Percentiles rank a stretch among this genome's conserved stretches.
These are phyloP conservation scores for Noturus placidus DNA, from an alignment of 2,113 vertebrate genomes.

Conservation along the genomic window DNA sequence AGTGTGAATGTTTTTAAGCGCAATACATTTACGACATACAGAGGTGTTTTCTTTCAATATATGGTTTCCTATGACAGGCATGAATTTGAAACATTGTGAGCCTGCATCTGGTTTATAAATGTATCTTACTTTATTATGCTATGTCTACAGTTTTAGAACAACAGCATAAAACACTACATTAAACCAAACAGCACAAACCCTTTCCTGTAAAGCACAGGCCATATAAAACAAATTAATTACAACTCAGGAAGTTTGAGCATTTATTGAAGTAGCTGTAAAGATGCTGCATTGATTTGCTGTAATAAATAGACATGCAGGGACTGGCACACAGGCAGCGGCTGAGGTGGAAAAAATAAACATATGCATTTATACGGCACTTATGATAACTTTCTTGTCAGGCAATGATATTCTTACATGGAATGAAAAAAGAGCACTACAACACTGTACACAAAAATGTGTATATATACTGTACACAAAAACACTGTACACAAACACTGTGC, in stretches of 20 bases:
- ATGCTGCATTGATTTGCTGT: conserved; percentile 22
- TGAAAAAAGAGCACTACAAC: neutral
- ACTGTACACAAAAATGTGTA: neutral
- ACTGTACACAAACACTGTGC: too few relatives aligned
- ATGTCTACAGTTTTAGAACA: conserved; percentile 10
- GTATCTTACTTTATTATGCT: conserved; percentile 7
- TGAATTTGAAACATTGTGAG: neutral
- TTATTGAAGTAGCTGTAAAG: conserved; percentile 39
- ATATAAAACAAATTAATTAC: conserved; percentile 45
- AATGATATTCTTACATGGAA: conserved; percentile 6
- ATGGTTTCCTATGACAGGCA: neutral
- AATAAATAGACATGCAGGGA: neutral
- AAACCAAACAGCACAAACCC: conserved; percentile 17
- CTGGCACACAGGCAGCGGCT: neutral
- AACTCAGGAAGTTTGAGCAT: conserved; percentile 18
- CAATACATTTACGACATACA: neutral
- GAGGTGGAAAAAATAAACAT: conserved; percentile 15
- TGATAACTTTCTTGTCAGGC: neutral
- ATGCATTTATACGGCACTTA: conserved; percentile 17
- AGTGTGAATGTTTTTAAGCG: neutral
- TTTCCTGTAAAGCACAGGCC: conserved; percentile 18
- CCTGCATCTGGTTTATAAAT: conserved; percentile 4
- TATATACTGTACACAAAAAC: too few relatives aligned
- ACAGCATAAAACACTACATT: conserved; percentile 24
- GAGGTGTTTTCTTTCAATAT: neutral